Percentiles rank a stretch among this genome's conserved stretches.
phyloP scores from a whole-genome alignment of 2,888 invertebrate species.

The Nasonia oneida region DNA sequence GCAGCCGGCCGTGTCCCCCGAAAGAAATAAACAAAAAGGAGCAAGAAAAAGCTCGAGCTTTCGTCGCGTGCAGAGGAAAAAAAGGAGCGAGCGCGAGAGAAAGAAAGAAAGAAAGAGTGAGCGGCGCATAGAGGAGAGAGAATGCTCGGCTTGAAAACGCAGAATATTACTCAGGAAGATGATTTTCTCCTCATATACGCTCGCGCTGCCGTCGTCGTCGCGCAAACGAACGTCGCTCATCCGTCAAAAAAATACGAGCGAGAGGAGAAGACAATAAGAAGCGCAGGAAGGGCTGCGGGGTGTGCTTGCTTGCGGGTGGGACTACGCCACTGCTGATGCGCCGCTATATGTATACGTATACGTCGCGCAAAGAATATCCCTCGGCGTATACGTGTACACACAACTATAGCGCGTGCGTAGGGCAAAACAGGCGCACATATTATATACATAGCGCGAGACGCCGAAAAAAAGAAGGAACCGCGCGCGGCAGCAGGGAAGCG shows the following conservation, averaged over 20 bases:
- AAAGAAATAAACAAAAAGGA: slow-evolving; percentile 47
- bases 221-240: slow-evolving; percentile 60
- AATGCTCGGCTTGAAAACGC: slow-evolving; percentile 54
- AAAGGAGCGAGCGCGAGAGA: background rate
- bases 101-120: slow-evolving; percentile 39
- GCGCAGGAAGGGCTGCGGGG: slow-evolving; percentile 41
- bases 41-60: slow-evolving; percentile 23
- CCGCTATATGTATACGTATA: background rate
- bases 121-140: slow-evolving; percentile 25
- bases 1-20: background rate
- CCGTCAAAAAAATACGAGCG: slow-evolving; percentile 57
- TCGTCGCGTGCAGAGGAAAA: slow-evolving; percentile 1
- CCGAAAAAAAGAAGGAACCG: slow-evolving; percentile 39
- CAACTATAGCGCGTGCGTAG: slow-evolving; percentile 20
- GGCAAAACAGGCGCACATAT: background rate
- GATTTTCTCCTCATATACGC: slow-evolving; percentile 58
- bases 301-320: background rate
- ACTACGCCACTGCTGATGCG: background rate
- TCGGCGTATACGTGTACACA: background rate
- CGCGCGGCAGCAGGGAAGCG: background rate
- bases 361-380: slow-evolving; percentile 22
- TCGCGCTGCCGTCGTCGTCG: slow-evolving; percentile 38
- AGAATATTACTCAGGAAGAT: slow-evolving; percentile 61
- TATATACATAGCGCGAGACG: background rate
- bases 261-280: slow-evolving; percentile 61